Percentiles rank a stretch among this genome's conserved stretches.
Evolutionary conservation across 2,113 vertebrate species (phyloP).

Genomic region (Poeciliopsis turrubarensis): DNA sequence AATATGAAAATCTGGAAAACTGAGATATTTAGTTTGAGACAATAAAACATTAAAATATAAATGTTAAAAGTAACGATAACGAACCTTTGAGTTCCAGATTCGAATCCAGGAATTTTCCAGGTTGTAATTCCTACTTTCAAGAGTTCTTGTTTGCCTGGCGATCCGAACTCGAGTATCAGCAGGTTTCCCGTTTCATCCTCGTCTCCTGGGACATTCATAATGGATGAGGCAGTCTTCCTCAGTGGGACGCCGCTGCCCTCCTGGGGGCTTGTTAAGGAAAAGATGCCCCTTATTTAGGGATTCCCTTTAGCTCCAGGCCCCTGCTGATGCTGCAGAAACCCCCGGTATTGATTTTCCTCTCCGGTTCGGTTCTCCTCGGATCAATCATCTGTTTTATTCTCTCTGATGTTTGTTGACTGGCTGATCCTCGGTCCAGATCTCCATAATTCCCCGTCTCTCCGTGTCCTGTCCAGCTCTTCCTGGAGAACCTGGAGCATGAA

Average conservation of each 20-base stretch:
- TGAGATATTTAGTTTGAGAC: too few relatives aligned
- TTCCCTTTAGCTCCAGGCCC: slow-evolving; percentile 66
- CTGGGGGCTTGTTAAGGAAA: slow-evolving; percentile 67
- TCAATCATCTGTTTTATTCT: slow-evolving; percentile 37
- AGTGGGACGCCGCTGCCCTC: slow-evolving; percentile 3
- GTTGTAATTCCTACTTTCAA: not conserved
- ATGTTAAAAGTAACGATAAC: too few relatives aligned
- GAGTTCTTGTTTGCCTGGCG: not conserved
- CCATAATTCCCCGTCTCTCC: slow-evolving; percentile 2
- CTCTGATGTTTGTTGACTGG: slow-evolving; percentile 39
- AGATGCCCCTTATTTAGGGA: slow-evolving; percentile 52
- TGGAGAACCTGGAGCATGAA: slow-evolving; percentile 91
- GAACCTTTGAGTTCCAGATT: too few relatives aligned
- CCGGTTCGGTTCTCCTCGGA: not conserved
- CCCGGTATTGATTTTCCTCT: slow-evolving; percentile 41
- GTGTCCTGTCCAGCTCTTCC: slow-evolving; percentile 84
- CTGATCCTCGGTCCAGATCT: not conserved
- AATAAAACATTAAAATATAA: too few relatives aligned
- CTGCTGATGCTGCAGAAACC: slow-evolving; percentile 5
- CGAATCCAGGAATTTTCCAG: not conserved
- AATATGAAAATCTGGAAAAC: too few relatives aligned
- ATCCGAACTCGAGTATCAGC: not conserved
- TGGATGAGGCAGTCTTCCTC: slow-evolving; percentile 47
- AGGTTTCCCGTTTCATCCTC: not conserved
- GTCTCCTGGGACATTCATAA: slow-evolving; percentile 58